phyloP scores from a whole-genome alignment of 1,140 invertebrate genomes.

The Drosophila mauritiana region DNA sequence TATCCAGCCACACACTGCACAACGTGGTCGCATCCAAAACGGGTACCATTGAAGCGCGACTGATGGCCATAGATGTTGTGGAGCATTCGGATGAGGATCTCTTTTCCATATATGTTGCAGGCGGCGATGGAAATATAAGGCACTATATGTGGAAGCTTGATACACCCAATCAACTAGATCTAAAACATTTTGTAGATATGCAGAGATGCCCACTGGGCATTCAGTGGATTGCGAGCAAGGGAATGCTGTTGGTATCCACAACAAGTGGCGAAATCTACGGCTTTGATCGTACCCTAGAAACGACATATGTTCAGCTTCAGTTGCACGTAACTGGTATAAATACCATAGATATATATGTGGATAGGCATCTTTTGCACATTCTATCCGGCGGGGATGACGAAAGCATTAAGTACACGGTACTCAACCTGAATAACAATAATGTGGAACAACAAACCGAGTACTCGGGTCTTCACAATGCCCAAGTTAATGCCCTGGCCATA shows the following conservation, averaged over 20 bases:
- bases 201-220: conserved; percentile 64
- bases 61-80: conserved; percentile 65
- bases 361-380: conserved; percentile 43
- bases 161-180: conserved; percentile 8
- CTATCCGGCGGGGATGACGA: conserved; percentile 81
- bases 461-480: conserved; percentile 49
- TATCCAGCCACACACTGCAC: conserved; percentile 54
- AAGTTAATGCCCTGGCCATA: conserved; percentile 55
- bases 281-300: conserved; percentile 34
- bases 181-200: conserved; percentile 33
- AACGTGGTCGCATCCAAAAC: conserved; percentile 5
- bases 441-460: conserved; percentile 6
- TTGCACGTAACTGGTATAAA: conserved; percentile 73
- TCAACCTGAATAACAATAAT: conserved; percentile 19
- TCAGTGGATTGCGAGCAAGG: conserved; percentile 5
- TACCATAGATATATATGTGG: conserved; percentile 49
- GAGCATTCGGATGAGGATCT: background rate
- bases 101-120: conserved; percentile 48
- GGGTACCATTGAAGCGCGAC: conserved; percentile 60
- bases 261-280: conserved; percentile 70
- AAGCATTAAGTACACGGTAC: conserved; percentile 48
- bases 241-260: conserved; percentile 52
- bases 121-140: conserved; percentile 71
- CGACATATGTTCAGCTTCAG: conserved; percentile 35
- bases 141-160: conserved; percentile 40